A percentile compares a stretch with the other conserved stretches of the same genome.
Conservation (phyloP, 2,797 vertebrate genomes). For the Tadarida brasiliensis region DNA sequence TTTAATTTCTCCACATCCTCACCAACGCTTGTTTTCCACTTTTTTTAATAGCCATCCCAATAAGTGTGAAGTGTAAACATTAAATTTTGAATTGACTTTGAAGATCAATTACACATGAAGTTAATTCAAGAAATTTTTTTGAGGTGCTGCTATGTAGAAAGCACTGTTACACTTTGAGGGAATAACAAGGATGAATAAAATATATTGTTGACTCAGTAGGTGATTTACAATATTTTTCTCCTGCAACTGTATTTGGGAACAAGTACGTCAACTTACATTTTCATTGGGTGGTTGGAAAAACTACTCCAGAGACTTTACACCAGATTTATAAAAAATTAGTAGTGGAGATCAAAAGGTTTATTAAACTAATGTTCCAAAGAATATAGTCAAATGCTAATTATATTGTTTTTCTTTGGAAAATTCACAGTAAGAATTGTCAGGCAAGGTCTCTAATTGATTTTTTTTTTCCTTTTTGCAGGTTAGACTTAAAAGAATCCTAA, state of each 20-base stretch:
- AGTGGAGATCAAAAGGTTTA: constrained; percentile 57
- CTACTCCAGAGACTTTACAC: constrained; percentile 43
- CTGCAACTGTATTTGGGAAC: constrained; percentile 51
- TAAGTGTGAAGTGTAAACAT: constrained; percentile 12
- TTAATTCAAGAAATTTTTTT: constrained; percentile 63
- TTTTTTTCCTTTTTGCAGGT: constrained; percentile 58
- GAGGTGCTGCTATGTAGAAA: not conserved
- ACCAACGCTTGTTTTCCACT: not conserved
- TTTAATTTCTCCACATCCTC: constrained; percentile 37
- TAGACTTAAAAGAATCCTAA: constrained; percentile 64
- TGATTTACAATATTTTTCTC: constrained; percentile 45
- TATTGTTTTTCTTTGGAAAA: constrained; percentile 56
- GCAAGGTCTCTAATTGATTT: not conserved
- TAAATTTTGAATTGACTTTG: constrained; percentile 61
- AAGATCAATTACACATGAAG: constrained; percentile 39
- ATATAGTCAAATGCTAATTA: constrained; percentile 46
- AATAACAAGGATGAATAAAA: constrained; percentile 41
- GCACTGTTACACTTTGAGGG: not conserved
- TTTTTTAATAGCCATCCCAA: not conserved
- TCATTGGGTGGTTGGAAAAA: constrained; percentile 52
- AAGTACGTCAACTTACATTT: constrained; percentile 58
- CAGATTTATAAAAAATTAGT: constrained; percentile 45
- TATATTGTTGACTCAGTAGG: constrained; percentile 10
- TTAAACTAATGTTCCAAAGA: constrained; percentile 51
- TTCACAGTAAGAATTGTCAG: constrained; percentile 47